A percentile compares a stretch with the other conserved stretches of the same genome.
phyloP scores from a whole-genome alignment of 2,888 invertebrate genomes.

The Cryptops parisi region DNA sequence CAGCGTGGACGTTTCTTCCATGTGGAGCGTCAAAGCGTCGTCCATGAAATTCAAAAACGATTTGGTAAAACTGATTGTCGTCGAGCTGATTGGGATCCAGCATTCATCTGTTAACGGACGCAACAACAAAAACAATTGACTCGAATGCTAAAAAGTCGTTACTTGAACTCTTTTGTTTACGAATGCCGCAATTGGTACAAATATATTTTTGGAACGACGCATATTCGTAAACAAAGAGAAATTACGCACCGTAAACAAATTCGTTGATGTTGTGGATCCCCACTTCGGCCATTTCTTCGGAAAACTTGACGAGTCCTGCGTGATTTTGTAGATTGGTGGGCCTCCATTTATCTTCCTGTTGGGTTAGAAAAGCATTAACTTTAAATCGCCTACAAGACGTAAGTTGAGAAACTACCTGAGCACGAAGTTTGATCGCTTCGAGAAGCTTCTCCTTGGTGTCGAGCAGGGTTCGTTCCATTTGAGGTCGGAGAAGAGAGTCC shows the following conservation, averaged over 20 bases:
- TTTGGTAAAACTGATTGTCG: constrained; percentile 65
- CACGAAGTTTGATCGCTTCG: constrained; percentile 58
- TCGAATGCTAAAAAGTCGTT: too few species aligned
- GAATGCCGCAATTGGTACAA: too few species aligned
- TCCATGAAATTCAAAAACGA: constrained; percentile 56
- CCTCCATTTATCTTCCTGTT: constrained; percentile 74
- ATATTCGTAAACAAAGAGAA: too few species aligned
- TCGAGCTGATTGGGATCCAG: constrained; percentile 61
- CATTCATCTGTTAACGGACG: constrained; percentile 44
- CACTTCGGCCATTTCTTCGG: constrained; percentile 52
- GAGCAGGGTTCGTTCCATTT: constrained; percentile 56
- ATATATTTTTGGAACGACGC: too few species aligned
- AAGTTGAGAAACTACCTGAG: constrained; percentile 26
- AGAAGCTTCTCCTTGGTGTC: constrained; percentile 67
- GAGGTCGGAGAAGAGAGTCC: constrained; percentile 64
- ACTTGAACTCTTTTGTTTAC: too few species aligned
- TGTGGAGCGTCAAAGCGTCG: constrained; percentile 58
- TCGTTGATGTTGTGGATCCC: constrained; percentile 49
- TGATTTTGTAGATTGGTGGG: constrained; percentile 61
- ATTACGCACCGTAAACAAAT: constrained; percentile 46
- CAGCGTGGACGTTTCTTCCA: constrained; percentile 54
- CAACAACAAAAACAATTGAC: too few species aligned
- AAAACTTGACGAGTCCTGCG: constrained; percentile 49
- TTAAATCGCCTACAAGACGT: background rate
- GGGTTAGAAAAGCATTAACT: too few species aligned